Base-by-base conservation (phyloP, 2,888 invertebrate species). In the Teleiodes luculella region DNA sequence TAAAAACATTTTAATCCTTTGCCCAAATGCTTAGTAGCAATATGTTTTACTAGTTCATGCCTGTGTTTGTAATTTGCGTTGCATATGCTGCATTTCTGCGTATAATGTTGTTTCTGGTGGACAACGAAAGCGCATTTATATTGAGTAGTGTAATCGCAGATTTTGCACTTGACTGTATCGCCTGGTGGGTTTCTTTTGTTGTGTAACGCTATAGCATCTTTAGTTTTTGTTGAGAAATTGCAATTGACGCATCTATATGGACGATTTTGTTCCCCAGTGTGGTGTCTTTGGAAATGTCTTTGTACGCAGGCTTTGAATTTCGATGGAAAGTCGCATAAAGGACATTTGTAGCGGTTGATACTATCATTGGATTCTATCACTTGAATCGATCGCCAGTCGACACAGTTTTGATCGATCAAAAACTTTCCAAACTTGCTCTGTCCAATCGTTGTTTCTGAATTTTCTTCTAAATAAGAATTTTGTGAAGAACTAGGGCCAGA, bases 211-310 rank as follows among this genome's bases (percentile, higher is more conserved):
- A 85, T 82, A 37, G 83, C 80, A 11, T 86, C 86, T 60, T 82
- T 81, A 0, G 85, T 86, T 67, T 85, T 85, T 0, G 85, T 83
- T 0, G 78, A 73, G 36, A 84, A 86, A 24, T 80, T 80, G 47
- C 86, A 86, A 41, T 83, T 80, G 0, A 70, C 52, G 45, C 86
- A 86, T 53, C 79, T 79, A 54, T 77, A 86, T 0, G 86, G 86
- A 2, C 76, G 58, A 14, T 73, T 74, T 0, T 76, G 60, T 0
- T 55, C 61, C 0, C 76, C 77, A 0, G 83, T 83, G 57, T 86
- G 86, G 16, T 74, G 79, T 2, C 86, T 58, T 57, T 83, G 85
- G 11, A 70, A 86, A 52, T 86, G 86, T 0, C 84, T 67, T 53
- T 82, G 84, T 0, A 86, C 84, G 0, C 82, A 76, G 0, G 85